Percentiles rank a stretch among this genome's conserved stretches.
These are phyloP conservation scores for Bathynomus jamesi DNA, from an alignment of 1,140 invertebrate genomes.

Conservation along the genomic window DNA sequence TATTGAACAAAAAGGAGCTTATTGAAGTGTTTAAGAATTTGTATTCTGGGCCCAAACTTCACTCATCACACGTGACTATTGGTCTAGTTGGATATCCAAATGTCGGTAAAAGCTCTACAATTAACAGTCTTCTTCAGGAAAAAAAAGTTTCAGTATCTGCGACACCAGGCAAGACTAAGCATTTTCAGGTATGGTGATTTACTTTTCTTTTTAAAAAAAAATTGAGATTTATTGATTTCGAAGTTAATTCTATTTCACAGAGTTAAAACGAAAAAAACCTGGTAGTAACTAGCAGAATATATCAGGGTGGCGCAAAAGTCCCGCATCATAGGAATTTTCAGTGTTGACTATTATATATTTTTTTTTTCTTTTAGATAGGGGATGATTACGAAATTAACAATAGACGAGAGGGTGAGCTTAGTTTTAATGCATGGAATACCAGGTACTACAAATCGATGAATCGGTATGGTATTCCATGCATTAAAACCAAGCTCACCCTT, in stretches of 20 bases:
- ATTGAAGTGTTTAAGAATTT: constrained; percentile 58
- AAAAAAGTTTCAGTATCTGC: constrained; percentile 95
- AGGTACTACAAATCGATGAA: no score
- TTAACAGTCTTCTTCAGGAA: constrained; percentile 78
- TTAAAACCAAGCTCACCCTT: no score
- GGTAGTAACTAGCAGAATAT: no score
- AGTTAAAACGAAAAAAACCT: no score
- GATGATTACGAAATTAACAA: no score
- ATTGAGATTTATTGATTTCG: constrained; percentile 17
- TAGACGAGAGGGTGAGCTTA: no score
- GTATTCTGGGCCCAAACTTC: constrained; percentile 48
- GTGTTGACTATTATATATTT: no score
- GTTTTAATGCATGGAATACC: no score
- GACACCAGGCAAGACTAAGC: constrained; percentile 95
- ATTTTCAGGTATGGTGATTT: constrained; percentile 56
- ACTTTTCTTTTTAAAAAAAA: not conserved
- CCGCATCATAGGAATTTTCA: no score
- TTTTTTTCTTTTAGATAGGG: no score
- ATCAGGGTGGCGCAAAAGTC: no score
- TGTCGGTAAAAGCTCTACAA: constrained; percentile 98
- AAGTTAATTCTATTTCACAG: constrained; percentile 16
- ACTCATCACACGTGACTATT: constrained; percentile 59
- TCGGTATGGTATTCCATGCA: no score
- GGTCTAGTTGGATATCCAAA: constrained; percentile 98
- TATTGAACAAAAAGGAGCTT: constrained; percentile 48